Conservation (phyloP, 2,113 vertebrate species). For the Alouatta palliata region DNA sequence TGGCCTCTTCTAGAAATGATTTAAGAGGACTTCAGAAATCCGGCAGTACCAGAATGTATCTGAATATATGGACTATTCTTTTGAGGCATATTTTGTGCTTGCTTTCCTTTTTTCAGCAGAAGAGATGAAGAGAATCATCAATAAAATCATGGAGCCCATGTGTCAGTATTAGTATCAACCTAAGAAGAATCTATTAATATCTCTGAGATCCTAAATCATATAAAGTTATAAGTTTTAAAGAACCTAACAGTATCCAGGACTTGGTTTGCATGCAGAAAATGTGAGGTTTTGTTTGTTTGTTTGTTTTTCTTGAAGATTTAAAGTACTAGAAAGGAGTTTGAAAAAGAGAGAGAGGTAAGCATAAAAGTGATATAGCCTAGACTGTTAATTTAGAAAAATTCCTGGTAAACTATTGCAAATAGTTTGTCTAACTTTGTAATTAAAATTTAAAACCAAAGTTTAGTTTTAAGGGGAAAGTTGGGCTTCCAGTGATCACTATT, state of each 20-base stretch:
- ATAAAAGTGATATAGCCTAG: not conserved
- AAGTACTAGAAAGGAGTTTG: conserved; percentile 18
- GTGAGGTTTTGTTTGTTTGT: not conserved
- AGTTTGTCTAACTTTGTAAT: not conserved
- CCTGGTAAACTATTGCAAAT: not conserved
- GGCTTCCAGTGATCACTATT: not conserved
- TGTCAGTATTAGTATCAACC: not conserved
- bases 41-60: not conserved
- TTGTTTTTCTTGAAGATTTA: not conserved
- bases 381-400: not conserved
- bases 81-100: not conserved
- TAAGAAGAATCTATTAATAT: not conserved
- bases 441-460: conserved; percentile 32
- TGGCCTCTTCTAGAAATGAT: not conserved
- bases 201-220: conserved; percentile 6
- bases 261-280: not conserved
- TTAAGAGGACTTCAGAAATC: not conserved
- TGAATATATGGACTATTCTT: not conserved
- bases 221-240: not conserved
- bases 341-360: not conserved
- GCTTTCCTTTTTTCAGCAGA: not conserved
- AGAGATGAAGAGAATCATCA: not conserved
- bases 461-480: conserved; percentile 21
- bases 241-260: not conserved
- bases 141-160: not conserved